phyloP scores from a whole-genome alignment of 2,113 vertebrate species.

The Chelonoidis abingdonii region DNA sequence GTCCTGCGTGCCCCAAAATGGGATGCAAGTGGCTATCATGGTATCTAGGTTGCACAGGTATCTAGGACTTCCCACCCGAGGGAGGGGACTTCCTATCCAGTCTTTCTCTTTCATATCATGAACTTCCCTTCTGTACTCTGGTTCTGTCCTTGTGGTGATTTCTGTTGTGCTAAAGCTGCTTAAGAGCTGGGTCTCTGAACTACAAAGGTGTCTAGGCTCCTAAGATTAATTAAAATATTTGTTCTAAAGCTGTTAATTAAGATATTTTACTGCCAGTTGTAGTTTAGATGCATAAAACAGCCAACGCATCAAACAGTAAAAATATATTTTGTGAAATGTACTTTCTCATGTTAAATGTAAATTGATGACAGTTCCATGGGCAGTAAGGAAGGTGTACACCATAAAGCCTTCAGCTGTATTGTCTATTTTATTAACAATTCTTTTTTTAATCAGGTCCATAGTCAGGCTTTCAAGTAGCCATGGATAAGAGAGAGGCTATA shows the following conservation, averaged over 20 bases:
- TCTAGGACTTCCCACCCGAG: background rate
- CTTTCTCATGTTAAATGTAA: background rate
- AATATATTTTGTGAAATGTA: background rate
- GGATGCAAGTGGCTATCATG: background rate
- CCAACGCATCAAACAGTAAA: background rate
- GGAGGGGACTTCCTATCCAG: background rate
- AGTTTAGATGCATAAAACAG: background rate
- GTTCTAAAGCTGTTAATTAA: background rate
- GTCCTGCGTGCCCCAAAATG: background rate
- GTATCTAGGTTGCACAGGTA: background rate
- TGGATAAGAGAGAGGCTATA: slow-evolving; percentile 88
- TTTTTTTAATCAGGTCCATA: slow-evolving; percentile 52
- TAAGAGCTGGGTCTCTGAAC: background rate
- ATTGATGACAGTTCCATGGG: background rate
- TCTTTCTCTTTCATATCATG: background rate
- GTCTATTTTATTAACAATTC: background rate
- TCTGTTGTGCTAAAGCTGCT: fast-evolving
- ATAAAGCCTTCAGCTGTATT: background rate
- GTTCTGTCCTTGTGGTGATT: background rate
- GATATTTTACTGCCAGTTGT: background rate
- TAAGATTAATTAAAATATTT: background rate
- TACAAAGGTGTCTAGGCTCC: background rate
- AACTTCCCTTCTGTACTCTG: background rate
- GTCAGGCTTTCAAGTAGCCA: slow-evolving; percentile 74
- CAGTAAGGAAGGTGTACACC: background rate